Percentiles rank a stretch among this genome's conserved stretches.
These are phyloP conservation scores for Mactromeris polynyma DNA, from an alignment of 2,888 invertebrate species.

Conservation along the genomic window DNA sequence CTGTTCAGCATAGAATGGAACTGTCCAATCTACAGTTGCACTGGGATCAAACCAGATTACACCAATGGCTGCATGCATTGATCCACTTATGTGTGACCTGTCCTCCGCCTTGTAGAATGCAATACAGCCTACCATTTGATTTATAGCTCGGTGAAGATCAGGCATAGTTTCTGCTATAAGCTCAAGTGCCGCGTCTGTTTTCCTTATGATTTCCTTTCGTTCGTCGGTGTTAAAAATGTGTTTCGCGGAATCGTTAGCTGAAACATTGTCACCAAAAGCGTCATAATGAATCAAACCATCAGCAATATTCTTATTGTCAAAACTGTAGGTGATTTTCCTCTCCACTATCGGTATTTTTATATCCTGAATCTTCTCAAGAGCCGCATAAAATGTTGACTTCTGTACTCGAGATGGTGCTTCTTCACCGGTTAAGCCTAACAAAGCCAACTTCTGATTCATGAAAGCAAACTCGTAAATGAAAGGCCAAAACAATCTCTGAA, in stretches of 20 bases:
- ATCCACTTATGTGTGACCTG: neutral
- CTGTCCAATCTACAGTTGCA: neutral
- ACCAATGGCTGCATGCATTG: slow-evolving; percentile 25
- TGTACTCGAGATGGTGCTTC: neutral
- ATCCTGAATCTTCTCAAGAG: neutral
- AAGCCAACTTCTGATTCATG: neutral
- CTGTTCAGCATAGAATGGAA: slow-evolving; percentile 28
- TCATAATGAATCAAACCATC: neutral
- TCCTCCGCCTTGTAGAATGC: slow-evolving; percentile 24
- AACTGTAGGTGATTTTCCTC: neutral
- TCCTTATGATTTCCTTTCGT: neutral
- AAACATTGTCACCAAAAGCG: neutral
- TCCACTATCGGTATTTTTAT: slow-evolving; percentile 6
- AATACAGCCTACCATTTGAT: slow-evolving; percentile 27
- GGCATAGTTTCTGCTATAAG: slow-evolving; percentile 21
- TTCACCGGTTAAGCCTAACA: neutral
- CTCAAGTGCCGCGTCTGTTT: slow-evolving; percentile 28
- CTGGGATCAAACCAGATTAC: slow-evolving; percentile 26
- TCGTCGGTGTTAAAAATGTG: neutral
- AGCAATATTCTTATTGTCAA: neutral
- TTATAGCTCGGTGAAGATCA: slow-evolving; percentile 20
- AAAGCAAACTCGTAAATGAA: neutral
- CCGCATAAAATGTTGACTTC: neutral
- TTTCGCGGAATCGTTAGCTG: neutral
- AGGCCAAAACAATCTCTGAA: slow-evolving; percentile 15